Evolutionary conservation across 2,797 vertebrate species (phyloP).

Genomic region (Rhynchotus rufescens): DNA sequence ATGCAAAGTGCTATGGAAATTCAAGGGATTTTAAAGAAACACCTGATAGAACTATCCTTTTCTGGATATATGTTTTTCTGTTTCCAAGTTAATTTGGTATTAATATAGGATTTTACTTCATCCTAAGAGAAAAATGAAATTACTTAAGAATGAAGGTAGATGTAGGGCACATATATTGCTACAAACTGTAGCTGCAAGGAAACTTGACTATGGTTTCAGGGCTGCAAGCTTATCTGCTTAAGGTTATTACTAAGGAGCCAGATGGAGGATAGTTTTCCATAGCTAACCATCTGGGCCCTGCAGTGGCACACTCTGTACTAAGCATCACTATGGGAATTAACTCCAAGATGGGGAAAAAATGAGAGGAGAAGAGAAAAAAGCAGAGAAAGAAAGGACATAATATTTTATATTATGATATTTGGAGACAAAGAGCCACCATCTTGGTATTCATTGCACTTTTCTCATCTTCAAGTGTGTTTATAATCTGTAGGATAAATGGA

Average conservation of each 20-base stretch:
- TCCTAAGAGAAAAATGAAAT: neutral
- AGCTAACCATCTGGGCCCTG: slow-evolving; percentile 48
- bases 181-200: neutral
- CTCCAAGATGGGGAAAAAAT: neutral
- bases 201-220: neutral
- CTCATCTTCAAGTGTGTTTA: neutral
- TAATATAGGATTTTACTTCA: neutral
- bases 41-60: neutral
- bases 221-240: neutral
- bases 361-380: neutral
- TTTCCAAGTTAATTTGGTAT: neutral
- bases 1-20: neutral
- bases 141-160: neutral
- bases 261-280: slow-evolving; percentile 39
- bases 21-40: neutral
- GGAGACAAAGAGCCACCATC: neutral
- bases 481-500: neutral
- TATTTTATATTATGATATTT: neutral
- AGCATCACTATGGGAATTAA: slow-evolving; percentile 1
- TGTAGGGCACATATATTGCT: neutral
- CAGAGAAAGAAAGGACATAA: neutral
- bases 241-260: slow-evolving; percentile 30
- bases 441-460: neutral
- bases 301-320: slow-evolving; percentile 14
- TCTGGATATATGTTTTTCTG: neutral